These are phyloP conservation scores for Notarius lentiginosus DNA, from an alignment of 2,113 vertebrate genomes.

Conservation along the genomic window DNA sequence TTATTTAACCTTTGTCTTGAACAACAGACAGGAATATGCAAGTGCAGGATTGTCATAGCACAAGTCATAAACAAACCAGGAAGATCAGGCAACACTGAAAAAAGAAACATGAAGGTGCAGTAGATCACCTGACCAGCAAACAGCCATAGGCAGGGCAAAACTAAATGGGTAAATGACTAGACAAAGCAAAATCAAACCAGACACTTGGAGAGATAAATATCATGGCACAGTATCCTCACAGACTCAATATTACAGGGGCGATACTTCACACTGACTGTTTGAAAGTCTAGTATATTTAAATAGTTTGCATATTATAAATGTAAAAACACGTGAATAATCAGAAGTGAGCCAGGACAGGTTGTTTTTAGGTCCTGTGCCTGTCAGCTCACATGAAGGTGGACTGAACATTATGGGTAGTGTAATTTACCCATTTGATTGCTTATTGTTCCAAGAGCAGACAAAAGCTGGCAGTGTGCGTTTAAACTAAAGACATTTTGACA, in stretches of 20 bases:
- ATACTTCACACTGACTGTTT: neutral
- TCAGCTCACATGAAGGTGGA: neutral
- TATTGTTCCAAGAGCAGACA: neutral
- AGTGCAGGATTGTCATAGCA: neutral
- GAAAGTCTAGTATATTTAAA: neutral
- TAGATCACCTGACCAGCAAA: neutral
- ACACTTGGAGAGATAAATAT: neutral
- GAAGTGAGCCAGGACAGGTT: neutral
- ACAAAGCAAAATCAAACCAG: neutral
- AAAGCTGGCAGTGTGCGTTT: too few relatives aligned
- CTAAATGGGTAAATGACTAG: neutral
- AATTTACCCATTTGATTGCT: neutral
- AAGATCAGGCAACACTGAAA: neutral
- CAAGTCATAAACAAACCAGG: neutral
- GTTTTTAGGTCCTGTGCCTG: neutral
- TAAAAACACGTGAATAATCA: neutral
- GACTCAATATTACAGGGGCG: neutral
- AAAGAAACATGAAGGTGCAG: neutral
- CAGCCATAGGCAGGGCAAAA: neutral
- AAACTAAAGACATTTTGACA: too few relatives aligned
- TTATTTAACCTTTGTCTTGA: neutral
- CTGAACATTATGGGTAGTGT: neutral
- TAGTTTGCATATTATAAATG: neutral
- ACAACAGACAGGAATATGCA: neutral
- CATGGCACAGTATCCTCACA: neutral